Conservation (phyloP, 2,797 vertebrate genomes). For the Ctenopoma kingsleyae region DNA sequence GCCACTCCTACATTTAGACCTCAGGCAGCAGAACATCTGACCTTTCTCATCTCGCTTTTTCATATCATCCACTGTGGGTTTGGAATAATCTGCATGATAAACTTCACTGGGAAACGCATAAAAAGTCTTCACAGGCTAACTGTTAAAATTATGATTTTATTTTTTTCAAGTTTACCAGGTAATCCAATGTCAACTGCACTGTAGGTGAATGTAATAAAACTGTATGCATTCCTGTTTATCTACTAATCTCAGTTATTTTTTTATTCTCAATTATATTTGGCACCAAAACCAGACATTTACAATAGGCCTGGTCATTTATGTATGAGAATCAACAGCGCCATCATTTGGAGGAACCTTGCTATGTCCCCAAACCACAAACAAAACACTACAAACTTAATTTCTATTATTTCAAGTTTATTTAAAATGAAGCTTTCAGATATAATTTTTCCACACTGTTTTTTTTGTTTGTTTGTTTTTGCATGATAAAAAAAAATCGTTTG, state of each 20-base stretch:
- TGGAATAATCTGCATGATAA: slow-evolving; percentile 1
- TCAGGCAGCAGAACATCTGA: slow-evolving; percentile 17
- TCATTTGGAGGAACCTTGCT: slow-evolving; percentile 44
- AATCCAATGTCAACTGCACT: neutral
- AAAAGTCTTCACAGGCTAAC: neutral
- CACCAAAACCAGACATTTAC: neutral
- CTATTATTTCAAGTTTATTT: slow-evolving; percentile 76
- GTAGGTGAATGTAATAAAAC: slow-evolving; percentile 1
- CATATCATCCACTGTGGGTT: neutral
- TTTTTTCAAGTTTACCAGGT: neutral
- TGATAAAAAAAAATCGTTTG: slow-evolving; percentile 50
- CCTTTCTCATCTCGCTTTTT: neutral
- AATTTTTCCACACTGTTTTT: slow-evolving; percentile 59
- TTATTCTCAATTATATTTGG: neutral
- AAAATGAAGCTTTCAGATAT: slow-evolving; percentile 70
- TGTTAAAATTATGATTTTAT: neutral
- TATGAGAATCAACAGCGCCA: slow-evolving; percentile 63
- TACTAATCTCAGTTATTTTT: neutral
- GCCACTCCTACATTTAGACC: neutral
- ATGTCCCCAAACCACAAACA: slow-evolving; percentile 11
- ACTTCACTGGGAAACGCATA: neutral
- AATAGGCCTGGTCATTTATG: neutral
- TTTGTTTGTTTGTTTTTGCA: slow-evolving; percentile 49
- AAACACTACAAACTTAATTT: slow-evolving; percentile 21
- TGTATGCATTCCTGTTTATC: neutral